phyloP scores from a whole-genome alignment of 2,797 vertebrate genomes.

The Anguilla pacifica region DNA sequence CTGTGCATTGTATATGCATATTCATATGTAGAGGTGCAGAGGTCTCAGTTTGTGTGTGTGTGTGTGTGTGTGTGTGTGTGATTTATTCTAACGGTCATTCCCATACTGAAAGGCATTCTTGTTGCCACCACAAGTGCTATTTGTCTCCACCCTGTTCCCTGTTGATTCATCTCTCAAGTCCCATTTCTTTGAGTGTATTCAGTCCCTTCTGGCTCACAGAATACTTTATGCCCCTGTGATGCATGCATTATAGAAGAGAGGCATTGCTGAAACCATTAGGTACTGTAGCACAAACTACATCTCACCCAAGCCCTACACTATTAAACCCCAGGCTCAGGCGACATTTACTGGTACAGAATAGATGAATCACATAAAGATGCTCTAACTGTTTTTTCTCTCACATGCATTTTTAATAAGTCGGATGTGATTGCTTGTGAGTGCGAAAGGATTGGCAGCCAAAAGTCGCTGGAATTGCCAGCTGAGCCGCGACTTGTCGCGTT shows the following conservation, averaged over 20 bases:
- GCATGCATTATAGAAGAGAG: not conserved
- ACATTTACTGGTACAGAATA: not conserved
- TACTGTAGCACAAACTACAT: slow-evolving; percentile 10
- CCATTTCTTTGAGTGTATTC: not conserved
- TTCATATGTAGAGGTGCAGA: not conserved
- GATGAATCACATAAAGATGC: not conserved
- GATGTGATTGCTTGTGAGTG: not conserved
- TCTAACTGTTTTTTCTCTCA: not conserved
- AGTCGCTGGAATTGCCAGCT: not conserved
- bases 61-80: not conserved
- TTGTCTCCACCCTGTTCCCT: not conserved
- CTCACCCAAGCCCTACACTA: not conserved
- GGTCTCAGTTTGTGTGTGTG: not conserved
- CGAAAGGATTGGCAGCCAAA: not conserved
- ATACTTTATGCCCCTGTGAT: not conserved
- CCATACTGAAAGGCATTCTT: not conserved
- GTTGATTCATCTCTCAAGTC: slow-evolving; percentile 4
- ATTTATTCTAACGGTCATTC: slow-evolving; percentile 23
- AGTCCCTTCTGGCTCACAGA: not conserved
- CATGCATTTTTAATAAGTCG: slow-evolving; percentile 6
- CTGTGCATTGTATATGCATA: not conserved
- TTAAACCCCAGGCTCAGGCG: not conserved
- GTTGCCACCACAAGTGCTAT: slow-evolving; percentile 7
- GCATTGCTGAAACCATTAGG: not conserved
- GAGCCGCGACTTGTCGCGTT: not conserved